These are phyloP conservation scores for Callopanchax toddi DNA, from an alignment of 2,113 vertebrate species.

Conservation along the genomic window DNA sequence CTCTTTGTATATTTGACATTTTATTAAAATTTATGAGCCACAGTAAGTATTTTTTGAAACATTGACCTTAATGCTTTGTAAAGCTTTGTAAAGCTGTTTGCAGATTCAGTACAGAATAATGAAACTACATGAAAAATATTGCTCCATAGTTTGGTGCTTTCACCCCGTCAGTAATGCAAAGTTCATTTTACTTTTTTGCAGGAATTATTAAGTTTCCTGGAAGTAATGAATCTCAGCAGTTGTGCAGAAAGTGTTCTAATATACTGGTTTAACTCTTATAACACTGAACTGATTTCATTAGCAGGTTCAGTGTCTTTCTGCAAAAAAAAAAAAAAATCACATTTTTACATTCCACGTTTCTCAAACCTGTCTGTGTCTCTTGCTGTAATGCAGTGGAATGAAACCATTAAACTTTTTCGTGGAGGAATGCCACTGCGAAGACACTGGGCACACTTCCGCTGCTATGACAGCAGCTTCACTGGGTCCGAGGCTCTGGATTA, in stretches of 20 bases:
- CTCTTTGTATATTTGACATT: too few species aligned
- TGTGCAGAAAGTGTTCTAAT: neutral
- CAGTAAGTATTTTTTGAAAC: neutral
- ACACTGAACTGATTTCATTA: too few species aligned
- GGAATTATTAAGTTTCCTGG: neutral
- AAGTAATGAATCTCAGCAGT: neutral
- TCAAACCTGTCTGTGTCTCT: slow-evolving; percentile 5
- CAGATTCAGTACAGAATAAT: neutral
- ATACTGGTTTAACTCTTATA: neutral
- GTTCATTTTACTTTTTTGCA: neutral
- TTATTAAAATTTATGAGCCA: neutral
- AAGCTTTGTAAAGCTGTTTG: too few species aligned
- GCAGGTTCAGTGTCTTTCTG: too few species aligned
- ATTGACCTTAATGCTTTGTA: too few species aligned
- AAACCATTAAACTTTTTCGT: slow-evolving; percentile 72
- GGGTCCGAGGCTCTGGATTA: slow-evolving; percentile 70
- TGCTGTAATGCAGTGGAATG: slow-evolving; percentile 64
- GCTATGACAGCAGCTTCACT: slow-evolving; percentile 64
- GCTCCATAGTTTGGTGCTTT: neutral
- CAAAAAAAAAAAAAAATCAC: too few species aligned
- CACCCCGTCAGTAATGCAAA: neutral
- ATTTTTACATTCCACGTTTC: neutral
- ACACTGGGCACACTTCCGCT: slow-evolving; percentile 73
- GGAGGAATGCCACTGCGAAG: slow-evolving; percentile 63
- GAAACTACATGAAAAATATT: too few species aligned